These are phyloP conservation scores for Larimichthys crocea DNA, from an alignment of 2,113 vertebrate genomes.

Conservation along the genomic window DNA sequence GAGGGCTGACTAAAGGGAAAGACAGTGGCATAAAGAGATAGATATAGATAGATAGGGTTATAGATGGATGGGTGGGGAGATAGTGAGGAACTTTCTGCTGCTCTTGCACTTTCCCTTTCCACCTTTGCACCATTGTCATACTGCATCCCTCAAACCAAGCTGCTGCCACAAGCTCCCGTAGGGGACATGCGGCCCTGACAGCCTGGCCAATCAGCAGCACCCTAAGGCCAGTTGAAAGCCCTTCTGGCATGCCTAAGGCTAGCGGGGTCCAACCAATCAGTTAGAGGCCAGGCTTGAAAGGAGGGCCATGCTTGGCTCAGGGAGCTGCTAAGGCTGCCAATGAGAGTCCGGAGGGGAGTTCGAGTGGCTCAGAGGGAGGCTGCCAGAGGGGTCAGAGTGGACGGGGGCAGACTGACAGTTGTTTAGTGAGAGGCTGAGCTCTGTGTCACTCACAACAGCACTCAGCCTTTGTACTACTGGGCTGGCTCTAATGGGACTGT, in stretches of 20 bases:
- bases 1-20: constrained; percentile 59
- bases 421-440: constrained; percentile 75
- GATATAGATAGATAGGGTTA: constrained; percentile 1
- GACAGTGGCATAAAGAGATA: constrained; percentile 4
- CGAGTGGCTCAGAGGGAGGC: constrained; percentile 69
- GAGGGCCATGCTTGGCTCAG: constrained; percentile 68
- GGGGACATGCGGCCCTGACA: constrained; percentile 59
- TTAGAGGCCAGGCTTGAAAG: constrained; percentile 70
- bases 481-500: constrained; percentile 76
- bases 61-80: constrained; percentile 4
- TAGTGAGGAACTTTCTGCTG: constrained; percentile 56
- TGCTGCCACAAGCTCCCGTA: constrained; percentile 45
- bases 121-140: constrained; percentile 53
- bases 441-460: constrained; percentile 70
- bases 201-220: constrained; percentile 75
- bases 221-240: constrained; percentile 74
- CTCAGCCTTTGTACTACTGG: constrained; percentile 65
- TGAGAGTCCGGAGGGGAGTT: constrained; percentile 67
- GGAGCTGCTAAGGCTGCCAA: constrained; percentile 70
- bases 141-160: constrained; percentile 53
- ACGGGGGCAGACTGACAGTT: constrained; percentile 73
- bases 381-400: constrained; percentile 75
- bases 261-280: constrained; percentile 72
- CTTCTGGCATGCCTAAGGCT: constrained; percentile 73
- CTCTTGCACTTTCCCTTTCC: constrained; percentile 62